These are phyloP conservation scores for Acrocera orbiculus DNA, from an alignment of 2,888 invertebrate species.

Conservation along the genomic window DNA sequence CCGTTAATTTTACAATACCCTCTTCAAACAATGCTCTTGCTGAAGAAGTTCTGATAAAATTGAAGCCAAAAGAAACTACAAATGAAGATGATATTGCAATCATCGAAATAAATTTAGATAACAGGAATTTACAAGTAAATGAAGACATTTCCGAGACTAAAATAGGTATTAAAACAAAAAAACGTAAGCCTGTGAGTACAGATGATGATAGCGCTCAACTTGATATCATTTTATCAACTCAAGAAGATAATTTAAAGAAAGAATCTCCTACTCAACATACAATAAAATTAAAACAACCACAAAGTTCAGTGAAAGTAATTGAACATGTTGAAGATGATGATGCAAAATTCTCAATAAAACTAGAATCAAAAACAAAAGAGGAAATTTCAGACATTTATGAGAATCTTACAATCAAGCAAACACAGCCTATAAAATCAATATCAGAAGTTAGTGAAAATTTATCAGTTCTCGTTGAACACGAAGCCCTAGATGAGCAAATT, in stretches of 20 bases:
- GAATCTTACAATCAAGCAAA: no score
- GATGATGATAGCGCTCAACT: conserved; percentile 1
- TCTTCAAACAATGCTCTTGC: no score
- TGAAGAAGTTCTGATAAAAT: neutral
- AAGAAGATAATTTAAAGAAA: neutral
- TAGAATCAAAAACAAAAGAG: no score
- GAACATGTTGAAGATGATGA: conserved; percentile 18
- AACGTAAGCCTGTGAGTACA: neutral
- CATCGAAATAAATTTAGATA: conserved; percentile 7
- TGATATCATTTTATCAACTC: no score
- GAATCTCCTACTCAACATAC: neutral
- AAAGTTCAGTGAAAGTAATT: conserved; percentile 8
- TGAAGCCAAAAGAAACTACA: conserved; percentile 5
- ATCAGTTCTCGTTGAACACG: no score
- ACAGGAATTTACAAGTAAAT: conserved; percentile 2
- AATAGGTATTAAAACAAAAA: conserved; percentile 5
- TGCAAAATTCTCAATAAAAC: no score
- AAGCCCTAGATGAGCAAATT: no score
- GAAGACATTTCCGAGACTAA: conserved; percentile 3
- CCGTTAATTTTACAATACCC: no score
- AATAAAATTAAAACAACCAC: conserved; percentile 8
- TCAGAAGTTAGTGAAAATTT: no score
- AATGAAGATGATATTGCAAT: conserved; percentile 1
- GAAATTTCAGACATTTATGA: no score
- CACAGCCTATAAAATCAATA: no score